Percentiles rank a stretch among this genome's conserved stretches.
Conservation (phyloP, 2,888 invertebrate species). For the Aethes cnicana region DNA sequence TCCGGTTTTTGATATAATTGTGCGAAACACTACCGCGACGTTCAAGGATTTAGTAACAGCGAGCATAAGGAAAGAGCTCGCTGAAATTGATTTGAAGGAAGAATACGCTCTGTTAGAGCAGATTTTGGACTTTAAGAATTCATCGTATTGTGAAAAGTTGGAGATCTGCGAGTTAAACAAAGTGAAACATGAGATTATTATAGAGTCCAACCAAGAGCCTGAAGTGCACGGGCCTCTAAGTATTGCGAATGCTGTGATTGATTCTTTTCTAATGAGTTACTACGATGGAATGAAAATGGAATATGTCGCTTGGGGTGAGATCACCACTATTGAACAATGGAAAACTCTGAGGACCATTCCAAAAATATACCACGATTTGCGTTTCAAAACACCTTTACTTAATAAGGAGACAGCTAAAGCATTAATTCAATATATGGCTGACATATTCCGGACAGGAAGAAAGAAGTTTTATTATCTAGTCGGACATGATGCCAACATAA, state of each 20-base stretch:
- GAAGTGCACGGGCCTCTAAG: slow-evolving; percentile 53
- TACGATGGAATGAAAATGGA: slow-evolving; percentile 56
- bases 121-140: slow-evolving; percentile 55
- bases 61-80: too few species aligned
- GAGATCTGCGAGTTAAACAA: slow-evolving; percentile 51
- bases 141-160: slow-evolving; percentile 49
- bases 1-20: slow-evolving; percentile 53
- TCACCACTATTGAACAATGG: slow-evolving; percentile 50
- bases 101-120: slow-evolving; percentile 48
- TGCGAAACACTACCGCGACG: slow-evolving; percentile 45
- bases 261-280: slow-evolving; percentile 64
- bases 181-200: slow-evolving; percentile 43
- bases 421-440: slow-evolving; percentile 51
- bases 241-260: slow-evolving; percentile 51
- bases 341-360: slow-evolving; percentile 47
- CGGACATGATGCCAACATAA: slow-evolving; percentile 67
- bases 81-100: slow-evolving; percentile 42
- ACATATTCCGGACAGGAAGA: slow-evolving; percentile 41
- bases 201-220: slow-evolving; percentile 50
- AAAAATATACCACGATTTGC: slow-evolving; percentile 52
- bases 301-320: slow-evolving; percentile 63
- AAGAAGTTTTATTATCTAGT: slow-evolving; percentile 52
- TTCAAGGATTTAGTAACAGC: slow-evolving; percentile 43
- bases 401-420: slow-evolving; percentile 51
- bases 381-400: slow-evolving; percentile 52